Conservation (phyloP, 1,140 invertebrate genomes). For the Formica exsecta region DNA sequence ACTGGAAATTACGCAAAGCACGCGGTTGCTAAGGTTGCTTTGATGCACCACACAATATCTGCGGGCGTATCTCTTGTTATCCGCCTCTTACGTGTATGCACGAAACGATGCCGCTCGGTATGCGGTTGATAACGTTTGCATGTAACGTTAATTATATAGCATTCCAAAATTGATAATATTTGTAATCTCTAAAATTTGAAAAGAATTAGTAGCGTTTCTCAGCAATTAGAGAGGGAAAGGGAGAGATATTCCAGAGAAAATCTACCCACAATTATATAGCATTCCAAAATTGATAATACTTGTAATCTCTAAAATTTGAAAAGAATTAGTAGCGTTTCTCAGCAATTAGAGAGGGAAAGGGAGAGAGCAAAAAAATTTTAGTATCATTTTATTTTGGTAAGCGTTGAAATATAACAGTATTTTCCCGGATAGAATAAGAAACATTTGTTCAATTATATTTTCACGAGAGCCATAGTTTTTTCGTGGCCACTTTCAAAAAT, state of each 20-base stretch:
- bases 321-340: neutral
- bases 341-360: neutral
- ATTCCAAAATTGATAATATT: conserved; percentile 3
- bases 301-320: conserved; percentile 16
- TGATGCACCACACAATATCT: conserved; percentile 46
- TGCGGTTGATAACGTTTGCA: conserved; percentile 21
- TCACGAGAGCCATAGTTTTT: neutral
- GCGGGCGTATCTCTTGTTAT: conserved; percentile 53
- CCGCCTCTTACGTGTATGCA: conserved; percentile 33
- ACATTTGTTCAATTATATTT: conserved; percentile 23
- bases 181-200: conserved; percentile 16
- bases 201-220: neutral
- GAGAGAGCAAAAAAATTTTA: neutral
- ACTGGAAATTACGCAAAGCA: conserved; percentile 61
- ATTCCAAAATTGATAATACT: conserved; percentile 4
- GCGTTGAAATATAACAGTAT: conserved; percentile 16
- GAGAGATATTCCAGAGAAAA: neutral
- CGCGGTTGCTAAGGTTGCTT: conserved; percentile 35
- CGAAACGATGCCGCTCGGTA: conserved; percentile 9
- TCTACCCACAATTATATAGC: neutral
- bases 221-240: neutral
- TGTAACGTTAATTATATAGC: neutral
- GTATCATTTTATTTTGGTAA: conserved; percentile 35
- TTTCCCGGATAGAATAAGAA: conserved; percentile 22
- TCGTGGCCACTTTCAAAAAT: conserved; percentile 12